phyloP scores from a whole-genome alignment of 2,113 vertebrate species.

The Nannospalax galili region DNA sequence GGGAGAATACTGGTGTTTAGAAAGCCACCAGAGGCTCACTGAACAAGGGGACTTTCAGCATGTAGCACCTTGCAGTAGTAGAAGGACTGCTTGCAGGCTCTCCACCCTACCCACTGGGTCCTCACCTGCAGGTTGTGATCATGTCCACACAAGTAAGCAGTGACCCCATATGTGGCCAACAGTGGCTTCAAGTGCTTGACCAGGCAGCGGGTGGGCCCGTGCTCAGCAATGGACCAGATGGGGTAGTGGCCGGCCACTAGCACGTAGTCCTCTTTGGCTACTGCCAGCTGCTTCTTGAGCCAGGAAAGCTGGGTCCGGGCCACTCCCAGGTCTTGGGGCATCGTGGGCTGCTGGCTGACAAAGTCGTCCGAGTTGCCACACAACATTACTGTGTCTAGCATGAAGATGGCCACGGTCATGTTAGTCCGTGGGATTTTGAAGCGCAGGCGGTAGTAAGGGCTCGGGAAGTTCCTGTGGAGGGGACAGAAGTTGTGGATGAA shows the following conservation, averaged over 20 bases:
- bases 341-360: conserved; percentile 82
- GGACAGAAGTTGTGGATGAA: not conserved
- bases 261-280: conserved; percentile 89
- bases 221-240: conserved; percentile 93
- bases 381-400: conserved; percentile 93
- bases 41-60: not conserved
- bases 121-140: conserved; percentile 96
- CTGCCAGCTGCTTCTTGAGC: conserved; percentile 89
- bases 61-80: not conserved
- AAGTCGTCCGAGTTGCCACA: conserved; percentile 93
- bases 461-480: conserved; percentile 89
- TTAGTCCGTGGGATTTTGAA: conserved; percentile 89
- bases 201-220: conserved; percentile 93
- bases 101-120: no score
- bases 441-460: conserved; percentile 91
- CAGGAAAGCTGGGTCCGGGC: conserved; percentile 90
- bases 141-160: conserved; percentile 93
- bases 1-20: not conserved
- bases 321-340: conserved; percentile 70
- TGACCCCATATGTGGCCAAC: conserved; percentile 89
- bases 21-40: not conserved
- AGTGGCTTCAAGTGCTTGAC: conserved; percentile 88
- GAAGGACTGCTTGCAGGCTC: not conserved
- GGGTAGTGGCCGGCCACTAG: conserved; percentile 95
- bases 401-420: conserved; percentile 89